Conservation (phyloP, 2,113 vertebrate species). For the Trichechus manatus region DNA sequence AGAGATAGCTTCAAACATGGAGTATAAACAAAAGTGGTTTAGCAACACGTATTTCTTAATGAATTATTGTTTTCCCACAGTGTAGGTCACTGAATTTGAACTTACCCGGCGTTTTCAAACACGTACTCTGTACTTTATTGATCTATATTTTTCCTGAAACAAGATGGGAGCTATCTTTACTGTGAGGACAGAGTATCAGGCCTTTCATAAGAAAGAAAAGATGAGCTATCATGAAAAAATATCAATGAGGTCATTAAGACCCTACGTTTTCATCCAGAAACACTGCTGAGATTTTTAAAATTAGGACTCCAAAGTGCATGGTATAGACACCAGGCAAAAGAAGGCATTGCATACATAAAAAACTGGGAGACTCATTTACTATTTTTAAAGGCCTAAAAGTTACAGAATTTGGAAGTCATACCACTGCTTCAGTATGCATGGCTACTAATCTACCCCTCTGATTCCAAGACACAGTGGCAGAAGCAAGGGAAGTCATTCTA, state of each 20-base stretch:
- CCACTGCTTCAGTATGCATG: background rate
- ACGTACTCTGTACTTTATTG: slow-evolving; percentile 77
- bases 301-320: background rate
- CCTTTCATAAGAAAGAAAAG: slow-evolving; percentile 48
- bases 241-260: background rate
- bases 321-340: background rate
- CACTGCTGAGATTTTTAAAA: background rate
- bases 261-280: background rate
- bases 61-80: slow-evolving; percentile 11
- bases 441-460: background rate
- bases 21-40: background rate
- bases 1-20: background rate
- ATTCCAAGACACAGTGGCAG: background rate
- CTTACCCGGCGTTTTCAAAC: slow-evolving; percentile 61
- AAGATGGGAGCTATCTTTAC: background rate
- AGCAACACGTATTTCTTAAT: background rate
- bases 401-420: background rate
- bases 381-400: background rate
- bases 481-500: background rate
- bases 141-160: slow-evolving; percentile 54
- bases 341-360: background rate
- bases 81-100: slow-evolving; percentile 23
- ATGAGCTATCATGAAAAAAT: background rate
- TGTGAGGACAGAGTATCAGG: slow-evolving; percentile 58
- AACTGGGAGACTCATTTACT: background rate